Evolutionary conservation across 2,797 vertebrate genomes (phyloP).

Genomic region (Hoplostethus mediterraneus): DNA sequence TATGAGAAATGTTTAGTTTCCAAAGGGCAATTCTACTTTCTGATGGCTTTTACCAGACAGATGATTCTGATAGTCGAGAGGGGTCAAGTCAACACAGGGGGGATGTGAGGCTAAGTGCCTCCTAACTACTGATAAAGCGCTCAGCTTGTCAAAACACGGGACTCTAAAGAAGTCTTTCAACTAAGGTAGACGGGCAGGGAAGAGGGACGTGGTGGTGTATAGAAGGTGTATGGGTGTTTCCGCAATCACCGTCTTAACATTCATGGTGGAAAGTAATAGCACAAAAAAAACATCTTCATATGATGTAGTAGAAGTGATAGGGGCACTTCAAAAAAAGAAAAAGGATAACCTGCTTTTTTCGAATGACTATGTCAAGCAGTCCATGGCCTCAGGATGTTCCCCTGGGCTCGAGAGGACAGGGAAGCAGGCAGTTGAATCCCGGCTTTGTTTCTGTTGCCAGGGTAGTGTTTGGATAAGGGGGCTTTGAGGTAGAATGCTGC

Average conservation of each 20-base stretch:
- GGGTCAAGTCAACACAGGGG: conserved; percentile 49
- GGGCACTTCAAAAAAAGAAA: neutral
- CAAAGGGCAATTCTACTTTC: conserved; percentile 33
- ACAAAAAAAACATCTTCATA: neutral
- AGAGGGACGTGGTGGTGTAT: neutral
- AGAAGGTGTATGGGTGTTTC: neutral
- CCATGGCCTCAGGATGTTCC: conserved; percentile 78
- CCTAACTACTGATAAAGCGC: conserved; percentile 42
- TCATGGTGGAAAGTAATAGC: conserved; percentile 1
- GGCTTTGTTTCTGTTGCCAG: conserved; percentile 82
- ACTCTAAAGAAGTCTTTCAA: conserved; percentile 13
- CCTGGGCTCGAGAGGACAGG: conserved; percentile 67
- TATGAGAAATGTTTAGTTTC: conserved; percentile 15
- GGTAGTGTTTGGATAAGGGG: conserved; percentile 78
- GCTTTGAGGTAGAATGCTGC: conserved; percentile 74
- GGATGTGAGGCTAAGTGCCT: conserved; percentile 16
- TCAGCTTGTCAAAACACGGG: conserved; percentile 30
- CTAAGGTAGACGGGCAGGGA: conserved; percentile 11
- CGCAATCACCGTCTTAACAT: neutral
- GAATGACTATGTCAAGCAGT: conserved; percentile 37
- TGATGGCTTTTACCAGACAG: conserved; percentile 37
- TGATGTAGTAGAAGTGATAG: neutral
- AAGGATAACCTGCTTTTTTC: conserved; percentile 16
- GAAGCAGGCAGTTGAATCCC: conserved; percentile 73
- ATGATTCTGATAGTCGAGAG: conserved; percentile 40